phyloP scores from a whole-genome alignment of 2,888 invertebrate genomes.

The Euphydryas editha region DNA sequence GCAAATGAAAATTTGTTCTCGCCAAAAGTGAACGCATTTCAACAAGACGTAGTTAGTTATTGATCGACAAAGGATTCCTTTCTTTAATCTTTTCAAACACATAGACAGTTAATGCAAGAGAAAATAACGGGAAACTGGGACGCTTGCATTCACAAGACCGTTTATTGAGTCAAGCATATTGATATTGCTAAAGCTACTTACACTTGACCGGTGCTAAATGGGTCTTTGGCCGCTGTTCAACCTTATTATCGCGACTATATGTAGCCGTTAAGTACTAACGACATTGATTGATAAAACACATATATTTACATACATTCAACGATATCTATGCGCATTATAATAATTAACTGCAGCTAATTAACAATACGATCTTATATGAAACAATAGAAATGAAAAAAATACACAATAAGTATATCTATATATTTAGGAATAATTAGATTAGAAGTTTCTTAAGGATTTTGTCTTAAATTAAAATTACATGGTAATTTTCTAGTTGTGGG shows the following conservation, averaged over 20 bases:
- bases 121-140: slow-evolving; percentile 40
- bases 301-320: not conserved
- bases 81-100: slow-evolving; percentile 34
- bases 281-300: slow-evolving; percentile 24
- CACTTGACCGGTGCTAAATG: slow-evolving; percentile 50
- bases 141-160: slow-evolving; percentile 37
- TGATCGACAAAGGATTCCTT: slow-evolving; percentile 30
- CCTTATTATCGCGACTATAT: slow-evolving; percentile 42
- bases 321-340: not conserved
- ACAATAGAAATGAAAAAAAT: too few relatives aligned
- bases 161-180: slow-evolving; percentile 42
- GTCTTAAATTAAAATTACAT: not conserved
- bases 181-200: slow-evolving; percentile 47
- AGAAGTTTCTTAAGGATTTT: not conserved
- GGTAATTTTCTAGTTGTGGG: not conserved
- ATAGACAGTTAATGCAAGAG: slow-evolving; percentile 35
- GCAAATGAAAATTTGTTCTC: not conserved
- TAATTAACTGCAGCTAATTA: not conserved
- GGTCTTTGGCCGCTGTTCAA: slow-evolving; percentile 50
- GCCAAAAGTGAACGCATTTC: slow-evolving; percentile 19
- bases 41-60: slow-evolving; percentile 37
- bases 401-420: not conserved
- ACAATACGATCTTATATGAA: not conserved
- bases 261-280: slow-evolving; percentile 19
- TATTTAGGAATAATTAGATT: not conserved